Evolutionary conservation across 92 coral and sea anemone genomes (phyloP), one percentile per base, ranked within the genome.

Genomic region (Plumapathes pennacea): DNA sequence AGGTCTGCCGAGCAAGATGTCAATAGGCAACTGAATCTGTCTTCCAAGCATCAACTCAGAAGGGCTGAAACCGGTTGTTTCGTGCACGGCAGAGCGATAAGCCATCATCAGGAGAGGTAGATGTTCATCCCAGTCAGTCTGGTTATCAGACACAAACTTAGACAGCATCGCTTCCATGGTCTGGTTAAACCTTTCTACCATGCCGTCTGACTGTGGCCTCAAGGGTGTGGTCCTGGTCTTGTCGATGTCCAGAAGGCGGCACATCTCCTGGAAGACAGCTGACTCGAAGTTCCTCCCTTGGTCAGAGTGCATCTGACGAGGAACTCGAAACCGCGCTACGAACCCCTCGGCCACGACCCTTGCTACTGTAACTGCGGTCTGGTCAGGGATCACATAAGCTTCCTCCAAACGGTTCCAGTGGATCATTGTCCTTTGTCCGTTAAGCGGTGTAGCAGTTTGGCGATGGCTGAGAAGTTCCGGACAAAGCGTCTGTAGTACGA

Each of bases 61-160:
- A 2, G 74, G 80, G 20, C 76, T 44, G 23, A 47, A 29, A 18
- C 66, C 72, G 10, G 86, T 62, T 3, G 69, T 61, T 49, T 64
- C 69, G 17, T 65, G 77, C 30, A 72, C 64, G 0, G 87, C 57
- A 20, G 74, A 44, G 12, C 74, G 54, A 14, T 71, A 69, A 0
- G 78, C 54, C 85, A 69, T 78, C 14, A 80, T 40, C 17, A 80
- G 48, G 2, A 56, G 29, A 2, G 69, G 76, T 40, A 72, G 11
- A 43, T 80, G 71, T 8, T 25, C 40, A 48, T 72, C 86, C 86
- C 71, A 80, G 67, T 72, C 81, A 13, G 38, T 15, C 28, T 64
- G 76, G n/a, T 80, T 27, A 11, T 72, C 71, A 25, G 32, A 17
- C 5, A 71, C 71, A 38, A 71, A 71, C 12, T 47, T 46, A 26